Base-by-base conservation (phyloP, 1,140 invertebrate species). In the Lepidurus packardi region DNA sequence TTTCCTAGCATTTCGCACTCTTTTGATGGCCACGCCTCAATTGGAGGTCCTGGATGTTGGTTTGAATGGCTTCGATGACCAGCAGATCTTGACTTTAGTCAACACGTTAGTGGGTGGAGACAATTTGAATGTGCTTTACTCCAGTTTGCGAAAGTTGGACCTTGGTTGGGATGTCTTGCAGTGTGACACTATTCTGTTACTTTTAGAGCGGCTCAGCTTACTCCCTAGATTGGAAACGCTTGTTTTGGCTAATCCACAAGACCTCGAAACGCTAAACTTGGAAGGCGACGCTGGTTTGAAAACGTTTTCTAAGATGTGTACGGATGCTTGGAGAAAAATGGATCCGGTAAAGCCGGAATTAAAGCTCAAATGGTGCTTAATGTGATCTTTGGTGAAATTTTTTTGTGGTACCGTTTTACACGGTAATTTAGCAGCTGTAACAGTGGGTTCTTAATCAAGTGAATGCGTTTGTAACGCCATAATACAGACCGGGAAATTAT, bases 21-120 rank as follows among this genome's bases (percentile, higher is more conserved):
- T 78, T 73, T 4, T 78, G 11, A 43, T 43, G 13, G 24, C 43
- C 11, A 53, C 44, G 24, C 21, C 24, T 13, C 44, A 43, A 21
- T 42, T 78, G 25, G 42, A 45, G 45, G 24, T 78, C 44, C 73
- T 78, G 21, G 78, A 78, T 78, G 21, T 78, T 13, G 73, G 34
- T n/a, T 78, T 74, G 24, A 78, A 78, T 45, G 24, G 75, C 21
- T 78, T 78, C 47, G 73, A 41, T 13, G 78, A 78, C n/a, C 43
- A 73, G 73, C 78, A 78, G 73, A 21, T 65, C 21, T n/a, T 65
- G 21, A 8, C 13, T 13, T 65, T 16, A 65, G 53, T 65, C 53
- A 65, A 16, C 21, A 65, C 53, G 16, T 13, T 65, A 21, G 53
- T 65, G 6, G 53, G 53, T 16, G 53, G 6, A 13, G 53, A 65